Conservation (phyloP, 2,888 invertebrate genomes). For the Tillus elongatus region DNA sequence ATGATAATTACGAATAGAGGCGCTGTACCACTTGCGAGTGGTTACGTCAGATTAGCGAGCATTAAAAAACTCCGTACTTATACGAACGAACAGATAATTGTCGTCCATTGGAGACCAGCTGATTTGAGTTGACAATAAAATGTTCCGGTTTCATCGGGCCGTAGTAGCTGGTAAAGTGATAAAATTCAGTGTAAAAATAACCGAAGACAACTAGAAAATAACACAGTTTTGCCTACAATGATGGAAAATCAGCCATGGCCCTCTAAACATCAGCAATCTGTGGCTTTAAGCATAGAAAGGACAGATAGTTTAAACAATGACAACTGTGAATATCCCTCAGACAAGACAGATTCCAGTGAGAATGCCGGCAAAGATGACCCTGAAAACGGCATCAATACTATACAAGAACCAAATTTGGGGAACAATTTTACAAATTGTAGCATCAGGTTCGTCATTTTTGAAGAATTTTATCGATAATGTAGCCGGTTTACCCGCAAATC, state of each 20-base stretch:
- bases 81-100: slow-evolving; percentile 9
- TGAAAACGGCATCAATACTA: slow-evolving; percentile 18
- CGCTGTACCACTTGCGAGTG: too few species aligned
- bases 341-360: slow-evolving; percentile 23
- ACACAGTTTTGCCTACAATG: slow-evolving; percentile 22
- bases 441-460: too few species aligned
- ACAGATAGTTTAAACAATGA: slow-evolving; percentile 34
- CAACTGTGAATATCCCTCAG: slow-evolving; percentile 27
- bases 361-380: slow-evolving; percentile 25
- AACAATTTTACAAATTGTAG: too few species aligned
- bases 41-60: too few species aligned
- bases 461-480: too few species aligned
- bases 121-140: slow-evolving; percentile 42
- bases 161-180: slow-evolving; percentile 32
- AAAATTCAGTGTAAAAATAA: slow-evolving; percentile 27
- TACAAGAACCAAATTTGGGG: slow-evolving; percentile 14
- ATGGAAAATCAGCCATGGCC: slow-evolving; percentile 38
- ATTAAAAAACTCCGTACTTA: too few species aligned
- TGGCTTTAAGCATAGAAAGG: slow-evolving; percentile 32
- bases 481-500: too few species aligned
- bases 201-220: slow-evolving; percentile 25
- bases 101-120: slow-evolving; percentile 41
- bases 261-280: slow-evolving; percentile 35
- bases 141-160: slow-evolving; percentile 35
- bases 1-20: too few species aligned